Percentiles rank a stretch among this genome's conserved stretches.
Evolutionary conservation across 1,140 invertebrate genomes (phyloP).

Genomic region (Leucophenga varia): DNA sequence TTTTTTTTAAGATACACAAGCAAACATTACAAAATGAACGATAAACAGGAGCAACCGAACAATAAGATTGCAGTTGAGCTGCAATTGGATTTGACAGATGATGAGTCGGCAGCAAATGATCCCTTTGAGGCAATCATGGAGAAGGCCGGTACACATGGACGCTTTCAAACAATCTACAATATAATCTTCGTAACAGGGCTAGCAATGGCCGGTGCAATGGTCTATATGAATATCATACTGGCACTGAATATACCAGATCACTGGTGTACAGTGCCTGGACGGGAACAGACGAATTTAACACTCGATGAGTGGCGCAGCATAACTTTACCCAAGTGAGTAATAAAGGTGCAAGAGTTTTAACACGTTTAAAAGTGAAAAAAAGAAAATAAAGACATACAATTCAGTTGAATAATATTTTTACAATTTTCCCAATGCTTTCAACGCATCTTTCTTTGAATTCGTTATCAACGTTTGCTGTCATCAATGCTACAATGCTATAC

Average conservation of each 20-base stretch:
- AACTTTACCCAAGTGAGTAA: slow-evolving; percentile 58
- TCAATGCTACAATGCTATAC: too few relatives aligned
- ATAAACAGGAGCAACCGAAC: slow-evolving; percentile 26
- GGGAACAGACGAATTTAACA: slow-evolving; percentile 56
- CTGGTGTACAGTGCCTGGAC: slow-evolving; percentile 61
- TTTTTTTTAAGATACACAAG: too few relatives aligned
- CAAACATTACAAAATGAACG: slow-evolving; percentile 32
- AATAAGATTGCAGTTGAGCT: slow-evolving; percentile 26
- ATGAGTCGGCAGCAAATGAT: slow-evolving; percentile 49
- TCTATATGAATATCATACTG: slow-evolving; percentile 59
- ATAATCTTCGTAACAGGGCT: slow-evolving; percentile 56
- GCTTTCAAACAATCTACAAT: slow-evolving; percentile 59
- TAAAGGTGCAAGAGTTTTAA: too few relatives aligned
- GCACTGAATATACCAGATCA: slow-evolving; percentile 60
- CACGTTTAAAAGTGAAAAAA: too few relatives aligned
- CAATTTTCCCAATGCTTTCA: too few relatives aligned
- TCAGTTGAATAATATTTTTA: too few relatives aligned
- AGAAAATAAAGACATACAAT: too few relatives aligned
- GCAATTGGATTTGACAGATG: slow-evolving; percentile 28
- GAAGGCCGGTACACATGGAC: slow-evolving; percentile 59
- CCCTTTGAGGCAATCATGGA: slow-evolving; percentile 59
- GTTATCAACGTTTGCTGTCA: too few relatives aligned
- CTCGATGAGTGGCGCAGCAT: slow-evolving; percentile 58
- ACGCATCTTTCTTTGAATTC: too few relatives aligned
- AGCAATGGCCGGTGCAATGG: slow-evolving; percentile 51